phyloP scores from a whole-genome alignment of 2,113 vertebrate species.

The Ranitomeya variabilis region DNA sequence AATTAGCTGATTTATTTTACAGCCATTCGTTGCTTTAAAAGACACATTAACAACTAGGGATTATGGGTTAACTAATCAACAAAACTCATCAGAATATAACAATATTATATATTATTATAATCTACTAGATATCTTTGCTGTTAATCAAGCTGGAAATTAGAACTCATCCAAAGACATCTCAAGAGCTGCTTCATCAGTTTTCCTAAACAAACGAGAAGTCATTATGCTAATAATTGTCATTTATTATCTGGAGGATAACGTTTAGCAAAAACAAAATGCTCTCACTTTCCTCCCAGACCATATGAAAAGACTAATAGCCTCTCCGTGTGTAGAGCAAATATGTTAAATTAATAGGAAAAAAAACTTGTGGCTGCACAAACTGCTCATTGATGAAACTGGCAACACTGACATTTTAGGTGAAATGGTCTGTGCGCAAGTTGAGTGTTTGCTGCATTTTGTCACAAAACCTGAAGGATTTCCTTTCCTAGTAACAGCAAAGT shows the following conservation, averaged over 20 bases:
- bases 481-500: no score
- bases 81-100: not conserved
- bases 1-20: not conserved
- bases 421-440: no score
- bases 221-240: conserved; percentile 11
- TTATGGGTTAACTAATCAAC: conserved; percentile 14
- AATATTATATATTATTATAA: not conserved
- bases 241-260: conserved; percentile 15
- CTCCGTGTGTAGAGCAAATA: not conserved
- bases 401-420: not conserved
- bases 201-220: conserved; percentile 1
- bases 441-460: no score
- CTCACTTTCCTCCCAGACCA: not conserved
- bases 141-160: not conserved
- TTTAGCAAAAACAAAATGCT: conserved; percentile 2
- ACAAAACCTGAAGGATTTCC: no score
- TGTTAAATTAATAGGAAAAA: conserved; percentile 7
- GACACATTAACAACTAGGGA: conserved; percentile 3
- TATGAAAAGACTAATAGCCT: conserved; percentile 41
- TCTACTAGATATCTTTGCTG: not conserved
- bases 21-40: not conserved
- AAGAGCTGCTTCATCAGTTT: not conserved
- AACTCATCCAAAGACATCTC: not conserved
- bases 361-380: not conserved
- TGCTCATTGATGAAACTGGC: not conserved